Evolutionary conservation across 2,888 invertebrate species (phyloP), one percentile per base, ranked within the genome.

Genomic region (Pollenia amentaria): DNA sequence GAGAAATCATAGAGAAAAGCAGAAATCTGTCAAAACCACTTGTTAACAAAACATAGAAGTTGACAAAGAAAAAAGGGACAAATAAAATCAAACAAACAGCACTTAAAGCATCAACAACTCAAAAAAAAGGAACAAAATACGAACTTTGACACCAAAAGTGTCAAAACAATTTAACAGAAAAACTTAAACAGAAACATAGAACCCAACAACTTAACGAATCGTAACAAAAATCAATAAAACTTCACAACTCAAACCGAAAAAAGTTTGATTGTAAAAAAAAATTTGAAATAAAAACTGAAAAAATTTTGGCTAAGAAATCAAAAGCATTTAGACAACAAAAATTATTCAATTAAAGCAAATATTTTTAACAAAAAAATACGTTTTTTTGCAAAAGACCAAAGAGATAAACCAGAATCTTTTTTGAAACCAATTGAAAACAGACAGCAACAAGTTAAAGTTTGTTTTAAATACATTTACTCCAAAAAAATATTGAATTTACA

Each of bases 101-200:
- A 21, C 18, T 9, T 1, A 46, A 46, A 64, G 38, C 3, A 60
- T 55, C 29, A 55, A 40, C 21, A 78, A 53, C 29, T 29, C 29
- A 29, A 53, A 69, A 44, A 11, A 38, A 60, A 48, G 64, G 9
- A 21, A 82, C 76, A 82, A 64, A 69, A 78, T 29, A 65, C 51
- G 48, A 78, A 75, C 83, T 83, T 83, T 84, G 77, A 87, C 83
- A 87, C 85, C 79, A 76, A 79, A 77, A 85, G 80, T 83, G 85
- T 79, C 76, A 88, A 83, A 78, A 84, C 76, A 72, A 73, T 83
- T 76, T 29, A 38, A 48, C 64, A 44, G 7, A 67, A 75, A 80
- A 70, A 75, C 48, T 69, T 48, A 16, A 75, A 70, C 18, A 44
- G n/a, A 76, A 46, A 69, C 42, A 73, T 51, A 77, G n/a, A 51